A percentile compares a stretch with the other conserved stretches of the same genome.
Evolutionary conservation across 2,797 vertebrate species (phyloP).

Genomic region (Miichthys miiuy): DNA sequence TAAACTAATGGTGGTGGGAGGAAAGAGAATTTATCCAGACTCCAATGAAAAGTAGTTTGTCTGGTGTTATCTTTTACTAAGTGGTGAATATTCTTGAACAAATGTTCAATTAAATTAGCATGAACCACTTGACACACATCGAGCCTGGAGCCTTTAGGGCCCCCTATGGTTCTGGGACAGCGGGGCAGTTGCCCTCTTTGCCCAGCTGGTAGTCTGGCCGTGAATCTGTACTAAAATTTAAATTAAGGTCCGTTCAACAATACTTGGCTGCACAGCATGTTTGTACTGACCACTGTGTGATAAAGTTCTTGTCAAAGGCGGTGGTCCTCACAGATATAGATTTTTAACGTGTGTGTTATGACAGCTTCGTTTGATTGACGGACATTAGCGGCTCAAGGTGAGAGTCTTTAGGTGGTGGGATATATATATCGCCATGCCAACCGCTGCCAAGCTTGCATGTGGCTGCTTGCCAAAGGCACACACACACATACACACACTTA

Average conservation of each 20-base stretch:
- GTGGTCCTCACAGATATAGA: conserved; percentile 14
- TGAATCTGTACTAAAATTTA: not conserved
- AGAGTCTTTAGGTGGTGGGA: conserved; percentile 39
- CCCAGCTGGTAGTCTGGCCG: not conserved
- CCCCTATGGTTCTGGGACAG: not conserved
- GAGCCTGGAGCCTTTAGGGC: not conserved
- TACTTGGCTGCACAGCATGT: not conserved
- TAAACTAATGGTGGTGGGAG: not conserved
- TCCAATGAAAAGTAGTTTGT: not conserved
- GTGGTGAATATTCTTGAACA: not conserved
- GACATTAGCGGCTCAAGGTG: conserved; percentile 45
- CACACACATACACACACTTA: conserved; percentile 26
- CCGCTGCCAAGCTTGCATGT: conserved; percentile 13
- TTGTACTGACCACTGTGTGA: not conserved
- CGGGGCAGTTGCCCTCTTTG: not conserved
- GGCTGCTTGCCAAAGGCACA: conserved; percentile 45
- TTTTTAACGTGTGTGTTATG: not conserved
- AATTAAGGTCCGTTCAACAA: not conserved
- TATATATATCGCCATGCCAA: conserved; percentile 40
- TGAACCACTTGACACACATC: conserved; percentile 10
- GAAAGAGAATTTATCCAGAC: not conserved
- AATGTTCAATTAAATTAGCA: conserved; percentile 2
- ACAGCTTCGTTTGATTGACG: conserved; percentile 41
- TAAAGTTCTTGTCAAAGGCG: not conserved
- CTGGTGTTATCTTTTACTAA: not conserved